These are phyloP conservation scores for Eurypyga helias DNA, from an alignment of 2,113 vertebrate genomes.

Conservation along the genomic window DNA sequence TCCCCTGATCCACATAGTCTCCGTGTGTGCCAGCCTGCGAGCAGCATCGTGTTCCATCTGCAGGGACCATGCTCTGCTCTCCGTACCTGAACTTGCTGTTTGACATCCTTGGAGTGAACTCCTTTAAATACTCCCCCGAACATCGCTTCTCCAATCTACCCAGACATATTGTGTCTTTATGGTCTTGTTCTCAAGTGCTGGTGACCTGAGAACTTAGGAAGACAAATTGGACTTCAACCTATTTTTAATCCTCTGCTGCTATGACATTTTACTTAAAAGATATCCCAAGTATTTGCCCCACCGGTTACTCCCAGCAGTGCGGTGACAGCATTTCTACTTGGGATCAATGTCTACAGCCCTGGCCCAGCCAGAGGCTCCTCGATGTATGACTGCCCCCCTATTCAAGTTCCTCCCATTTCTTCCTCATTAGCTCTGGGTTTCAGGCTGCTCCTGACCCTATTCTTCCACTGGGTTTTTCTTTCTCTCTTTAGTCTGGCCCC, in stretches of 20 bases:
- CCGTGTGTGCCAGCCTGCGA: rapidly evolving
- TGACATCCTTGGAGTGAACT: not conserved
- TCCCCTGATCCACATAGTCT: rapidly evolving
- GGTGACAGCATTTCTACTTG: not conserved
- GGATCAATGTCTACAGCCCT: not conserved
- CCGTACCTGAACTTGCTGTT: not conserved
- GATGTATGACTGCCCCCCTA: not conserved
- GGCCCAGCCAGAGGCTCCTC: not conserved
- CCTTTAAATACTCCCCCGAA: not conserved
- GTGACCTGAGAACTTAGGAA: not conserved
- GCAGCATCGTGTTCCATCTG: not conserved
- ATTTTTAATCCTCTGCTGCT: not conserved
- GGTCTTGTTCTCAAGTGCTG: not conserved
- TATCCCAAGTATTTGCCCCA: not conserved
- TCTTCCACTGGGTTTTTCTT: not conserved
- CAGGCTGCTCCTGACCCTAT: not conserved
- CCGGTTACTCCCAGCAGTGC: not conserved
- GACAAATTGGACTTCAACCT: not conserved
- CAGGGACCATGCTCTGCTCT: not conserved
- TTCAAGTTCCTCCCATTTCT: not conserved
- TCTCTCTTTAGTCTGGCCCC: not conserved
- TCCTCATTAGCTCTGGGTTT: not conserved
- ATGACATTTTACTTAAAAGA: not conserved
- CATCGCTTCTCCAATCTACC: not conserved
- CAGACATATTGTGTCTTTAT: not conserved